Evolutionary conservation across 1,140 invertebrate genomes (phyloP), one percentile per base, ranked within the genome.

Genomic region (Mylabris phalerata): DNA sequence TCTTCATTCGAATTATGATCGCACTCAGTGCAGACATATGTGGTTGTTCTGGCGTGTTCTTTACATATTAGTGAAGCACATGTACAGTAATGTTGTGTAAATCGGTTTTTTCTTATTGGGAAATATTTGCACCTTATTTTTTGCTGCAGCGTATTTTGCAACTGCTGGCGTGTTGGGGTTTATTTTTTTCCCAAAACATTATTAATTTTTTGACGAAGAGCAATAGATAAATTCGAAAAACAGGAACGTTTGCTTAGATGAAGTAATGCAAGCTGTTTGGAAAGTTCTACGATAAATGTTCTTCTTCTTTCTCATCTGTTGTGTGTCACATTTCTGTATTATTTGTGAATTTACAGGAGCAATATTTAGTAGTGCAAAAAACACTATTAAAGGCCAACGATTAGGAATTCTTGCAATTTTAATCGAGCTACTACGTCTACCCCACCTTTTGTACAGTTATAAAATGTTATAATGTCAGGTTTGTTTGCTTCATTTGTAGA

Each of bases 391-490:
- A 4, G 4, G n/a, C 46, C 46, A 48, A 9, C 44, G 44, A 9
- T 11, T 6, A 19, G n/a, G 13, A 19, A 10, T 27, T n/a, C 10
- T n/a, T 24, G 3, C 24, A 10, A 48, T n/a, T 26, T 48, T 27
- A 48, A 26, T 24, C 46, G 10, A 48, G 26, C 46, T 13, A 48
- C 46, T 24, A 48, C 46, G 27, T 48, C 46, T 25, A 59, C 50
- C 38, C 62, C 54, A 40, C 57, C 57, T 61, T 68, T 66, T 27
- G 63, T 67, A 11, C 38, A 57, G 48, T 65, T 68, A 51, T 67
- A 63, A 48, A 62, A 62, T n/a, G 55, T 62, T 39, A 68, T 66
- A 19, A 68, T 50, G 25, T 65, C 49, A 13, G 61, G 67, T 40
- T 61, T 63, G 9, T 11, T 26, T 43, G 42, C 7, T 27, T 69